Evolutionary conservation across 2,888 invertebrate species (phyloP).

Genomic region (Mythimna pallens): DNA sequence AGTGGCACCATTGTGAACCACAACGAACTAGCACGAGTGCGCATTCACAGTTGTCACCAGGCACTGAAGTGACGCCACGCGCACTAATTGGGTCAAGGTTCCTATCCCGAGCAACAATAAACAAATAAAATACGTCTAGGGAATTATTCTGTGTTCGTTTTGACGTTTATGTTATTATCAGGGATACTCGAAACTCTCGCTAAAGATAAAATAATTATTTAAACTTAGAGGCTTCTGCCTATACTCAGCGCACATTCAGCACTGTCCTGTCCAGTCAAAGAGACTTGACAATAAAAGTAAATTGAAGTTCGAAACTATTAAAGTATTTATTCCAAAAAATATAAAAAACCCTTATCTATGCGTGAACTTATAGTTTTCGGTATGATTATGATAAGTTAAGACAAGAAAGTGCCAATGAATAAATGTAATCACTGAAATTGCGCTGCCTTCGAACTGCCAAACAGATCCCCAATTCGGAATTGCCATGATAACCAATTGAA

Average conservation of each 20-base stretch:
- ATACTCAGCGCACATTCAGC: not conserved
- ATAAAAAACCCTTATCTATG: not conserved
- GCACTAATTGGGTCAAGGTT: conserved; percentile 70
- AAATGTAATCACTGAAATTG: not conserved
- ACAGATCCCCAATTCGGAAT: conserved; percentile 32
- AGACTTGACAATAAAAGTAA: not conserved
- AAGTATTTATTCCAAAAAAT: not conserved
- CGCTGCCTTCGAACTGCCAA: not conserved
- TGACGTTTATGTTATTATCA: conserved; percentile 1
- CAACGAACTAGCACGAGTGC: conserved; percentile 50
- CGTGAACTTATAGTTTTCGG: not conserved
- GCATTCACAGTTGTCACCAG: conserved; percentile 62
- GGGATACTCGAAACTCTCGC: not conserved
- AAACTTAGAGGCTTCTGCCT: not conserved
- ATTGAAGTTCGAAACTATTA: not conserved
- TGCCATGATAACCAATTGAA: conserved; percentile 45
- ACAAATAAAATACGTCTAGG: conserved; percentile 48
- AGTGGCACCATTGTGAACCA: conserved; percentile 52
- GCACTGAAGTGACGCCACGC: conserved; percentile 55
- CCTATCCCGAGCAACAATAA: conserved; percentile 43
- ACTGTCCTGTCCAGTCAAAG: not conserved
- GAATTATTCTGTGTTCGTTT: conserved; percentile 22
- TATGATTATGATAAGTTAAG: not conserved
- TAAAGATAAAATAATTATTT: not conserved
- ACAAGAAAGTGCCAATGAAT: not conserved